phyloP scores from a whole-genome alignment of 2,113 vertebrate genomes.

The Bufo bufo region DNA sequence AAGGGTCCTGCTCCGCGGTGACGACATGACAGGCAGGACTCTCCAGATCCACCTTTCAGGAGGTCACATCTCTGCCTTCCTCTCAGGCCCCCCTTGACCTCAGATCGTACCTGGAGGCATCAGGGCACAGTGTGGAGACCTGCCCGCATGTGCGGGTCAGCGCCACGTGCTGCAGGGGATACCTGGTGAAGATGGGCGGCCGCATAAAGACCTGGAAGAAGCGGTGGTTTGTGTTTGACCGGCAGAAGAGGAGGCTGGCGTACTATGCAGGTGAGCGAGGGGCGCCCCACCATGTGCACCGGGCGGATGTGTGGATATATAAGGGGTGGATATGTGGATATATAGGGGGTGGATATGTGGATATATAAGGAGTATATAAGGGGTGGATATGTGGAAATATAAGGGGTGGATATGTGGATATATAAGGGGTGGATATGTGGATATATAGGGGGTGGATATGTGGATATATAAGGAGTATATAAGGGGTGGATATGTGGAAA shows the following conservation, averaged over 20 bases:
- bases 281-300: background rate
- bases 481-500: no score
- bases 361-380: background rate
- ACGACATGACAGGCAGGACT: background rate
- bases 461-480: background rate
- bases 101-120: constrained; percentile 80
- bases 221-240: constrained; percentile 90
- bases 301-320: background rate
- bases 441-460: background rate
- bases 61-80: constrained; percentile 67
- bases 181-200: constrained; percentile 87
- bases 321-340: background rate
- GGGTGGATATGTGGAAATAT: no score
- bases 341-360: background rate
- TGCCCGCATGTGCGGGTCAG: constrained; percentile 78
- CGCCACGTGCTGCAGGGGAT: constrained; percentile 77
- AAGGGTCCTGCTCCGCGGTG: no score
- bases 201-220: constrained; percentile 91
- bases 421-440: background rate
- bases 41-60: no score
- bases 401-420: background rate
- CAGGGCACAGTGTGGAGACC: constrained; percentile 79
- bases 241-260: constrained; percentile 79
- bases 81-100: constrained; percentile 76
- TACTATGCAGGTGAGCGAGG: constrained; percentile 80